Evolutionary conservation across 2,797 vertebrate species (phyloP).

Genomic region (Sebastes vulpes): DNA sequence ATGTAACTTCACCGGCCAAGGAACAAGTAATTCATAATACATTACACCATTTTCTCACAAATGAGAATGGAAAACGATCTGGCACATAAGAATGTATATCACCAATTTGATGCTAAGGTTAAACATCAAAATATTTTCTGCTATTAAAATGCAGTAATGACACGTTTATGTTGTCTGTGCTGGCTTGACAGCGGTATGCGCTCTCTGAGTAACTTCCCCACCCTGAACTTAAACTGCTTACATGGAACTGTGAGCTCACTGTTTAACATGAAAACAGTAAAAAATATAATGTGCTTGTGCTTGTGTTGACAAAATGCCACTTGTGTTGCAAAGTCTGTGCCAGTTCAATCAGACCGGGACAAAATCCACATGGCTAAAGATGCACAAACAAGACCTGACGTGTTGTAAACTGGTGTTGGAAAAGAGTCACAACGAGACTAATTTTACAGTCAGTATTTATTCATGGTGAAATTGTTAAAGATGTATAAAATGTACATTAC

Average conservation of each 20-base stretch:
- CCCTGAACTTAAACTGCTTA: slow-evolving; percentile 1
- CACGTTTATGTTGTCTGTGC: background rate
- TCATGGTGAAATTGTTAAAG: background rate
- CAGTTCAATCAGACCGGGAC: background rate
- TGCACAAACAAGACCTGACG: slow-evolving; percentile 2
- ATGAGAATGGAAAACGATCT: background rate
- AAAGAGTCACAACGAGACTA: background rate
- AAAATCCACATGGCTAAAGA: background rate
- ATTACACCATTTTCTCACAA: background rate
- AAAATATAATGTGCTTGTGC: background rate
- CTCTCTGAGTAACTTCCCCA: background rate
- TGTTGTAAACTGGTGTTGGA: background rate
- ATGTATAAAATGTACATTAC: background rate
- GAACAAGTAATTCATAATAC: background rate
- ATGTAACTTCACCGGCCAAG: background rate
- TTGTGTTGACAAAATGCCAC: background rate
- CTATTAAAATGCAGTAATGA: background rate
- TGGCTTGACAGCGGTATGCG: background rate
- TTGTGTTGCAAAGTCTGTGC: background rate
- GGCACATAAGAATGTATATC: background rate
- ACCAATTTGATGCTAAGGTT: background rate
- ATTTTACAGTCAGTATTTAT: slow-evolving; percentile 15
- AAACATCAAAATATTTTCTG: background rate
- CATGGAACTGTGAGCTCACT: background rate
- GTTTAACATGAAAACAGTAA: background rate